These are phyloP conservation scores for Oscheius sp. DNA, from an alignment of 2,888 invertebrate genomes.

Conservation along the genomic window DNA sequence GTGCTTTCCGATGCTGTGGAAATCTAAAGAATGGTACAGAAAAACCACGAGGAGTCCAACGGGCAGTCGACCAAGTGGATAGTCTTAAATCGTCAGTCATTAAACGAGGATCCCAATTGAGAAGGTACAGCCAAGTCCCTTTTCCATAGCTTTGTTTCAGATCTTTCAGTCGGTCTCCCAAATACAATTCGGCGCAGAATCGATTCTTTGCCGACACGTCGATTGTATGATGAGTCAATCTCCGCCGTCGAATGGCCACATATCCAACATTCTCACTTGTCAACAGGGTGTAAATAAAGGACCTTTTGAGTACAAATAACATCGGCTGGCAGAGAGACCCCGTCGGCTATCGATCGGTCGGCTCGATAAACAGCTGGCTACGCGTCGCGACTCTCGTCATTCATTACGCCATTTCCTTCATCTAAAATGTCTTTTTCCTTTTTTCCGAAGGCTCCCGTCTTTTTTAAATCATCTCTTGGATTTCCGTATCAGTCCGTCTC, in stretches of 20 bases:
- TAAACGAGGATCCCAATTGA: constrained; percentile 56
- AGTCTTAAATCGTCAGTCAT: constrained; percentile 55
- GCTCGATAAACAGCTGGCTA: constrained; percentile 26
- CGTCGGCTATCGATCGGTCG: background rate
- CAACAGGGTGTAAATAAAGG: constrained; percentile 14
- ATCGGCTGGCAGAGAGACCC: background rate
- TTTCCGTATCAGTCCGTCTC: no score
- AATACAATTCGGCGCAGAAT: constrained; percentile 55
- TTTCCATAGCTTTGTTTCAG: constrained; percentile 33
- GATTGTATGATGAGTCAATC: constrained; percentile 48
- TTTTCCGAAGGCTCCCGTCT: no score
- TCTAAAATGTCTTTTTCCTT: constrained; percentile 1
- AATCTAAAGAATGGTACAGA: constrained; percentile 54
- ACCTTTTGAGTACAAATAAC: background rate
- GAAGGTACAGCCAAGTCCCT: constrained; percentile 35
- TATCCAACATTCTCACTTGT: constrained; percentile 9
- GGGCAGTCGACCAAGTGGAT: constrained; percentile 49
- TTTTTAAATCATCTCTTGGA: no score
- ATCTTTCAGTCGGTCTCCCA: constrained; percentile 62
- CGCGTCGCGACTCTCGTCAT: constrained; percentile 2
- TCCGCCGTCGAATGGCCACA: background rate
- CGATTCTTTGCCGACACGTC: constrained; percentile 60
- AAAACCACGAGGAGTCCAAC: constrained; percentile 47
- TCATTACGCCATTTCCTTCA: constrained; percentile 19
- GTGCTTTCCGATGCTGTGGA: constrained; percentile 69